Base-by-base conservation (phyloP, 2,888 invertebrate genomes). In the Plebejus anna region DNA sequence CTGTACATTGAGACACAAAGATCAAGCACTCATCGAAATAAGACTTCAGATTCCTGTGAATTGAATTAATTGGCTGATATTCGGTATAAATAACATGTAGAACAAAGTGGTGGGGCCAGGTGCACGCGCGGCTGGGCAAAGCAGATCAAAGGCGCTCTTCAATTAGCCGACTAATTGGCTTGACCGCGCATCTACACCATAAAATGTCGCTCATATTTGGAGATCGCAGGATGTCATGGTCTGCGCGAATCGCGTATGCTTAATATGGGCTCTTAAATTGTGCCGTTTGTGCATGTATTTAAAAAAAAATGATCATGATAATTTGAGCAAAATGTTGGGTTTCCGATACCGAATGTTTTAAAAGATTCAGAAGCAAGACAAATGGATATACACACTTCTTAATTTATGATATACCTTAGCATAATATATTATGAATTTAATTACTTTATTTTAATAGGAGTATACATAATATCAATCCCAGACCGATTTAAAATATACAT, bases 111-210 rank as follows among this genome's bases (percentile, higher is more conserved):
- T 73, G 77, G 76, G 78, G 81, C 81, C 86, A 87, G 84, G 87
- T 86, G 82, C 80, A 81, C 87, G 90, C 87, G 78, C 82, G 84
- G 84, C 79, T 81, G 82, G 79, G 85, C 88, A 88, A 85, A 88
- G 84, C 84, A 82, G 85, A 88, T 91, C 90, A 89, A 91, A 92
- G 90, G 83, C 79, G 78, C 82, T 82, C 88, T 88, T 86, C 86
- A 88, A 87, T 89, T 87, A 86, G 81, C 83, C 80, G 82, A 81
- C 87, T 92, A 92, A 91, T 92, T 91, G 90, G 89, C 90, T 91
- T 91, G 92, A 91, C 91, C 91, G 82, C 79, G 76, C 78, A 78
- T 77, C 75, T 76, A 42, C 51, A 57, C 75, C 71, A 72, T 82
- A 82, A 82, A 79, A 80, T 81, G 81, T 72, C 77, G 80, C 79